These are phyloP conservation scores for Montipora sp. DNA, from an alignment of 64 coral and sea anemone genomes.

Conservation along the genomic window DNA sequence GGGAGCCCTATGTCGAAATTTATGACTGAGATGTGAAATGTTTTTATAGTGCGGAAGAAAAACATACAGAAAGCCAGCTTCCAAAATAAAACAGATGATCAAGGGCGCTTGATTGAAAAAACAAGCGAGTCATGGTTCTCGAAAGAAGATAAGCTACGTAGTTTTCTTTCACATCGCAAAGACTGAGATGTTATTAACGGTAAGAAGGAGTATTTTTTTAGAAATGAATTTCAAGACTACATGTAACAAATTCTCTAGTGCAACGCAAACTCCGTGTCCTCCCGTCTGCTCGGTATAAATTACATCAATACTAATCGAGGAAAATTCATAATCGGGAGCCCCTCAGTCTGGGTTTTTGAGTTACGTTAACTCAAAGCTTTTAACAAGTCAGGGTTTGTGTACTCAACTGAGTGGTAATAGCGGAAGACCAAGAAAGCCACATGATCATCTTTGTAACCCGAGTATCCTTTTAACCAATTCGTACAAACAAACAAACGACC, in stretches of 20 bases:
- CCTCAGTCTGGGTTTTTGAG: constrained; percentile 45
- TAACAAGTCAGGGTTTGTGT: constrained; percentile 92
- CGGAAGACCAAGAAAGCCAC: constrained; percentile 85
- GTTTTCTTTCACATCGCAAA: constrained; percentile 21
- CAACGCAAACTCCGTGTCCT: too few species aligned
- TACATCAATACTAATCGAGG: not conserved
- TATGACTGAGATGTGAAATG: constrained; percentile 59
- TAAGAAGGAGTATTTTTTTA: not conserved
- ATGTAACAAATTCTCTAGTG: too few species aligned
- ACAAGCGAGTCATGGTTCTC: not conserved
- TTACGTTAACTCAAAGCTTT: constrained; percentile 79
- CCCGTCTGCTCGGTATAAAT: not conserved
- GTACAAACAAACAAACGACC: constrained; percentile 91
- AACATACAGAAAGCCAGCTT: constrained; percentile 59
- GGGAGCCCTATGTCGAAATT: constrained; percentile 43
- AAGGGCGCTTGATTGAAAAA: constrained; percentile 41
- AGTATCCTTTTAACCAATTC: constrained; percentile 93
- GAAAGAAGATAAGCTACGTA: not conserved
- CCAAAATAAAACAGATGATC: constrained; percentile 33
- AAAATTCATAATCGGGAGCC: constrained; percentile 22
- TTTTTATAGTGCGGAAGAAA: constrained; percentile 44
- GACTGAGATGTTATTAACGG: not conserved
- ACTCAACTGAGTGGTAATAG: constrained; percentile 95
- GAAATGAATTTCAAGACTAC: not conserved
- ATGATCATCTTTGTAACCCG: constrained; percentile 97